Conservation (phyloP, 2,113 vertebrate species). For the Halichoerus grypus region DNA sequence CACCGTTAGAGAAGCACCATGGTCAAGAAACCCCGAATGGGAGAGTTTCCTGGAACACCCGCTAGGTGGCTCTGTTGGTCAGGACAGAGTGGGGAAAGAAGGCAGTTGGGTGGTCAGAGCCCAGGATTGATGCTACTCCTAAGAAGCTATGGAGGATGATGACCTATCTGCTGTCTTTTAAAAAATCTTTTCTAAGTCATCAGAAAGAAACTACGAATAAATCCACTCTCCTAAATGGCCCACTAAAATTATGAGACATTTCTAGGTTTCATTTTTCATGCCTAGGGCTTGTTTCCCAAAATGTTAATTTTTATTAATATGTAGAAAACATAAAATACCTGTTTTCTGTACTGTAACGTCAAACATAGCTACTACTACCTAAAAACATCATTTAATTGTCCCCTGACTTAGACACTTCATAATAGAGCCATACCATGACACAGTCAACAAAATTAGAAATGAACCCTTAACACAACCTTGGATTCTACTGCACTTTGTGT, state of each 20-base stretch:
- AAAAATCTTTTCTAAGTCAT: background rate
- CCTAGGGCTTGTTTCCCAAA: background rate
- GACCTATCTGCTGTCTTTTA: background rate
- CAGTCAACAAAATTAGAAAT: background rate
- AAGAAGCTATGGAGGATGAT: background rate
- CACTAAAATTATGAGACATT: background rate
- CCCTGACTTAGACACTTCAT: background rate
- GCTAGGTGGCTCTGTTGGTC: conserved; percentile 65
- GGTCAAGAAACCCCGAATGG: background rate
- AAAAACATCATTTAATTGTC: background rate
- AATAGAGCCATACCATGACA: background rate
- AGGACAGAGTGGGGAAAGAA: conserved; percentile 41
- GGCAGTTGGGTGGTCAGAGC: background rate
- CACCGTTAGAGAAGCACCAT: background rate
- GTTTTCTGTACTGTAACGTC: background rate
- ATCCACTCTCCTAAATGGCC: background rate
- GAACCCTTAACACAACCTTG: background rate
- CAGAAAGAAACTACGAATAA: background rate
- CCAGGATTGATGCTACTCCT: background rate
- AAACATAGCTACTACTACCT: background rate
- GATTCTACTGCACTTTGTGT: background rate
- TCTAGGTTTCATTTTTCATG: conserved; percentile 8
- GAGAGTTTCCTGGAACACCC: background rate
- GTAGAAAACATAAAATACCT: background rate
- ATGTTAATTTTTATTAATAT: background rate